Evolutionary conservation across 2,888 invertebrate genomes (phyloP), one percentile per base, ranked within the genome.

Genomic region (Athripsodes cinereus): DNA sequence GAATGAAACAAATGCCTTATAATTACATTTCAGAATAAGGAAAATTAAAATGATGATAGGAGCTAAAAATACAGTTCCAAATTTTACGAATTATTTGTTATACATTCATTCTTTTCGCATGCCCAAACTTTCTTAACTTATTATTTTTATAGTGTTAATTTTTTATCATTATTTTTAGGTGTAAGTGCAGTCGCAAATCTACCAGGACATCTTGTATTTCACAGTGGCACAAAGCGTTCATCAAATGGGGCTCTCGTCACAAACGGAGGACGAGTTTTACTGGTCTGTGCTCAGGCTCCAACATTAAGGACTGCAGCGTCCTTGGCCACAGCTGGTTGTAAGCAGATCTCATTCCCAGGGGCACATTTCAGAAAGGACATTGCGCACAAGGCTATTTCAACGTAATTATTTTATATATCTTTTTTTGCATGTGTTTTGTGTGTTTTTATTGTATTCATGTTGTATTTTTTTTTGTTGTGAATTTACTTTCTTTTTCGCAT

Each of bases 341-440:
- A 81, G n/a, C 69, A 72, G 3, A 85, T 98, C 13, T 75, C 80
- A 64, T 98, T 96, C 75, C 86, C 90, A 16, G 95, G 93, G 1
- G 86, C 87, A 3, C 93, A 93, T 70, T 91, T 85, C 69, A 79
- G 98, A 61, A 88, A 79, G 66, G 98, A 98, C 69, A 98, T 98
- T 69, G 96, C 89, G 0, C 86, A 89, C 64, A 87, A 91, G 68
- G 92, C 92, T 34, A 87, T 94, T 64, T 82, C 87, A 67, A 86
- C 89, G 93, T 91, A 74, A 68, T 64, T 66, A 22, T 35, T 21
- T 44, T 26, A 19, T 47, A 13, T 26, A 10, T 52, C 53, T 50
- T 31, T 13, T 52, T 44, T 44, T 44, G 47, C 21, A 19, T 47
- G 10, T 47, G 47, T 47, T 47, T 47, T 47, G 19, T 40, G 40